A percentile compares a stretch with the other conserved stretches of the same genome.
Conservation (phyloP, 2,888 invertebrate species). For the Megalurothrips usitatus region DNA sequence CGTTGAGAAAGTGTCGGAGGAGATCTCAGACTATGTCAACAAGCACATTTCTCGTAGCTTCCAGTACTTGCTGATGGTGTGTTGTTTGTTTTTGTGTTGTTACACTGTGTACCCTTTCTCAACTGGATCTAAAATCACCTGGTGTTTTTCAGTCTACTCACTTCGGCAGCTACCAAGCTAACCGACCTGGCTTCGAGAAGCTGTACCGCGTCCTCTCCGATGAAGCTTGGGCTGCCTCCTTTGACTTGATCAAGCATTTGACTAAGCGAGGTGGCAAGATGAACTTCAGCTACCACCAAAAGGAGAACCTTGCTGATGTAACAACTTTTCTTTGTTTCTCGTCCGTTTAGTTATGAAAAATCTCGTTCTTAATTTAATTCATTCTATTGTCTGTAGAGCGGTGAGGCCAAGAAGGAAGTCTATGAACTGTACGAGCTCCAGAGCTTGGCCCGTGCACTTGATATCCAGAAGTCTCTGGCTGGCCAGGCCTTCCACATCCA, state of each 20-base stretch:
- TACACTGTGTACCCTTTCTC: neutral
- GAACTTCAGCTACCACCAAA: slow-evolving; percentile 50
- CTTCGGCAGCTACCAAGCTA: slow-evolving; percentile 70
- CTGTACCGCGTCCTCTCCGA: slow-evolving; percentile 70
- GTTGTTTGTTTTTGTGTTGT: slow-evolving; percentile 21
- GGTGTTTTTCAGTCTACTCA: slow-evolving; percentile 54
- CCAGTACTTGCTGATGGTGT: slow-evolving; percentile 63
- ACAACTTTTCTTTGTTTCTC: slow-evolving; percentile 11
- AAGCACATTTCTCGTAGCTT: slow-evolving; percentile 67
- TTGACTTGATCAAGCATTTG: slow-evolving; percentile 72
- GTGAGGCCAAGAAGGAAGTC: slow-evolving; percentile 39
- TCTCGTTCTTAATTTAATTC: slow-evolving; percentile 5
- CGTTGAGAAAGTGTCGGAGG: slow-evolving; percentile 50
- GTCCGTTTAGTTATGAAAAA: slow-evolving; percentile 14
- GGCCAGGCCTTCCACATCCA: slow-evolving; percentile 64
- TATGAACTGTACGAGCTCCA: slow-evolving; percentile 63
- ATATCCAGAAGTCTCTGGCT: slow-evolving; percentile 65
- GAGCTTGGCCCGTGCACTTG: slow-evolving; percentile 68
- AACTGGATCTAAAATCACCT: slow-evolving; percentile 30
- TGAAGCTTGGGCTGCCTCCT: slow-evolving; percentile 65
- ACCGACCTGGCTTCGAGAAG: slow-evolving; percentile 70
- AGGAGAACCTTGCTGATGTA: slow-evolving; percentile 36
- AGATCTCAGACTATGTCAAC: slow-evolving; percentile 56
- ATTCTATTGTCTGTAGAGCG: slow-evolving; percentile 28
- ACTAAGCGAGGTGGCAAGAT: slow-evolving; percentile 64